phyloP scores from a whole-genome alignment of 2,797 vertebrate species.

The Lophotriccus pileatus region DNA sequence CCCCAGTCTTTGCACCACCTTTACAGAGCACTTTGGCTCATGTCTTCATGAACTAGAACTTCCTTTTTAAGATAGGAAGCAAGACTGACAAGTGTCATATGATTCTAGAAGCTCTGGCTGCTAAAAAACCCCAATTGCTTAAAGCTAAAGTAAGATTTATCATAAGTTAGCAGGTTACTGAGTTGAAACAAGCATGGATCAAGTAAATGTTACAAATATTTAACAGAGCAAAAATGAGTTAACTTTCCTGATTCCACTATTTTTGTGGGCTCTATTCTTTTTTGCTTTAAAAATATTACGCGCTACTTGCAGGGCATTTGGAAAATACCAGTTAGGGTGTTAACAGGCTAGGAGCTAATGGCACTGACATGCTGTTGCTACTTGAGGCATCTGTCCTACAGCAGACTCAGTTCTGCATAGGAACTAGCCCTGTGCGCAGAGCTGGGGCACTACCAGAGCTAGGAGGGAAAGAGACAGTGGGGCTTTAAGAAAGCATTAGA shows the following conservation, averaged over 20 bases:
- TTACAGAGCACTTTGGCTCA: not conserved
- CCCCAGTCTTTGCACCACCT: not conserved
- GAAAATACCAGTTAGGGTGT: not conserved
- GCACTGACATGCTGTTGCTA: not conserved
- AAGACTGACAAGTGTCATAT: not conserved
- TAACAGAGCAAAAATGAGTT: not conserved
- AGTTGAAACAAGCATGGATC: not conserved
- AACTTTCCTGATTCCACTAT: not conserved
- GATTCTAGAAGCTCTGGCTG: not conserved
- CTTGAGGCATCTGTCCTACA: not conserved
- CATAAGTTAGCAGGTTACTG: not conserved
- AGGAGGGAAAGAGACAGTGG: not conserved
- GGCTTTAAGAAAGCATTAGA: not conserved
- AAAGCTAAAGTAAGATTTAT: not conserved
- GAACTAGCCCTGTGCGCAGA: not conserved
- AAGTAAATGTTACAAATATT: not conserved
- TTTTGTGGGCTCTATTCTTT: not conserved
- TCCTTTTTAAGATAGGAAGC: not conserved
- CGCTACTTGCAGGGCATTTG: not conserved
- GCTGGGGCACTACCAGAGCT: not conserved
- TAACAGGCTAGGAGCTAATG: not conserved
- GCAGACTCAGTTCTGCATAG: not conserved
- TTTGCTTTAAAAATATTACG: not conserved
- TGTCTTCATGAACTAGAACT: not conserved
- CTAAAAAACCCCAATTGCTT: not conserved